Percentiles rank a stretch among this genome's conserved stretches.
These are phyloP conservation scores for Heliconius charithonia DNA, from an alignment of 2,888 invertebrate species.

Conservation along the genomic window DNA sequence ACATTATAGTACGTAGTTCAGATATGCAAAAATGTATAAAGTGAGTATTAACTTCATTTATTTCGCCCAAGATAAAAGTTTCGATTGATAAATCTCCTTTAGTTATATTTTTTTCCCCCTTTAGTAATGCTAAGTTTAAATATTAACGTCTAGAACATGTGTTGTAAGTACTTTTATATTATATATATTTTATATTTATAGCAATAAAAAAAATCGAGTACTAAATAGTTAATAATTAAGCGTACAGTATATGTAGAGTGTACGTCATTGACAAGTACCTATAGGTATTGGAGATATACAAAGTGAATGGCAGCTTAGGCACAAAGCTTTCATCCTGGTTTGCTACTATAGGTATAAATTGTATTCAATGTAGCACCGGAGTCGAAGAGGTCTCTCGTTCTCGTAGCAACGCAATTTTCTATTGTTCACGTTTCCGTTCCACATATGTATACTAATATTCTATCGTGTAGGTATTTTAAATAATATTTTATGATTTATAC, in stretches of 20 bases:
- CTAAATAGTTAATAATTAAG: background rate
- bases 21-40: background rate
- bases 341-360: background rate
- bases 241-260: background rate
- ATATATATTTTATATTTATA: background rate
- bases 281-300: background rate
- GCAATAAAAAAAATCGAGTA: background rate
- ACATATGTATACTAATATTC: background rate
- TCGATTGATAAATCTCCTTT: background rate
- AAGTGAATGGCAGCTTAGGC: background rate
- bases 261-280: background rate
- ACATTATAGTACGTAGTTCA: background rate
- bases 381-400: constrained; percentile 4
- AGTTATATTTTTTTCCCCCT: background rate
- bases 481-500: background rate
- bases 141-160: background rate
- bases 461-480: background rate
- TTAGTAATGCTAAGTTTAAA: background rate
- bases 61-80: background rate
- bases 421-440: background rate
- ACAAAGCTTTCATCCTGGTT: background rate
- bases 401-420: constrained; percentile 3
- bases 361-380: background rate
- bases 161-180: background rate
- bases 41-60: constrained; percentile 12